Percentiles rank a stretch among this genome's conserved stretches.
phyloP scores from a whole-genome alignment of 2,888 invertebrate species.

The Camptogramma bilineatum region DNA sequence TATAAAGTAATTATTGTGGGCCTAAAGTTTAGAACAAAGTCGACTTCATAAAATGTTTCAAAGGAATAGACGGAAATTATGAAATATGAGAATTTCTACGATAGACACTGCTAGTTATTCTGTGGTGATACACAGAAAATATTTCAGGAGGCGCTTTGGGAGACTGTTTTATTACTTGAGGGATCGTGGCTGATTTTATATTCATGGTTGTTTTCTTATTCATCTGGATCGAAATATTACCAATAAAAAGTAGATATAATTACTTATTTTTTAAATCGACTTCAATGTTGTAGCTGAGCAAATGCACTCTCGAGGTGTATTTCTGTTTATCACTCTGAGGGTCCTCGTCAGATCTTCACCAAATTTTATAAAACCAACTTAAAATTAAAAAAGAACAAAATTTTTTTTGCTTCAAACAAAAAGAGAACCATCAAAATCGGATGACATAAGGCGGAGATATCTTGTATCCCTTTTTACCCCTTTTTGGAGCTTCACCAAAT shows the following conservation, averaged over 20 bases:
- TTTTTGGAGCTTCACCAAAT: no score
- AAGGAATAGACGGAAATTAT: not conserved
- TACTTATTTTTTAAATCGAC: no score
- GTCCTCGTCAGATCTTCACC: no score
- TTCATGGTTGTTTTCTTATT: constrained; percentile 12
- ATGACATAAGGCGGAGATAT: no score
- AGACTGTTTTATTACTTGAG: constrained; percentile 5
- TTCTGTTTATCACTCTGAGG: no score
- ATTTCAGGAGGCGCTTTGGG: constrained; percentile 2
- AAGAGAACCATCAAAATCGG: no score
- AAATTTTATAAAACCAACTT: no score
- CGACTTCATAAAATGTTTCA: not conserved
- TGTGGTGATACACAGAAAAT: not conserved
- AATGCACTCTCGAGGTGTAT: no score
- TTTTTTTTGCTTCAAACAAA: no score
- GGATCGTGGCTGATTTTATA: constrained; percentile 11
- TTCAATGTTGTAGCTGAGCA: no score
- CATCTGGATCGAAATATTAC: not conserved
- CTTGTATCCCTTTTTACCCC: no score
- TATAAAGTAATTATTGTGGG: not conserved
- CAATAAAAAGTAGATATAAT: not conserved
- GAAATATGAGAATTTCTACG: constrained; percentile 1
- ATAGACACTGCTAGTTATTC: not conserved
- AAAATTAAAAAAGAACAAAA: no score
- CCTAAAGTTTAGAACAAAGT: not conserved